Evolutionary conservation across 2,888 invertebrate genomes (phyloP), one percentile per base, ranked within the genome.

Genomic region (Chydorus sphaericus): DNA sequence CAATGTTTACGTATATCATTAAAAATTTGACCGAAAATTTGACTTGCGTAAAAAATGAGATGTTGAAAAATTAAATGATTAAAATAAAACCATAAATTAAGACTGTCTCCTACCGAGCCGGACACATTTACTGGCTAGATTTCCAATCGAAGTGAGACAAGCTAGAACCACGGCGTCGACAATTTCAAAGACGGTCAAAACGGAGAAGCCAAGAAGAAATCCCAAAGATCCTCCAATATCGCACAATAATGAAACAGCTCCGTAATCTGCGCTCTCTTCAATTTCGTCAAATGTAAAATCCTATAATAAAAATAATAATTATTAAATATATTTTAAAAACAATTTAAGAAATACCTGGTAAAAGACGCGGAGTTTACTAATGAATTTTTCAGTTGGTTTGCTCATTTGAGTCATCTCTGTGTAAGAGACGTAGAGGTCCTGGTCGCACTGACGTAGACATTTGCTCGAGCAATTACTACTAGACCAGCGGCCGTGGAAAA

Each of bases 401-500:
- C n/a, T n/a, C 29, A 49, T 55, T 28, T 44, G 36, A n/a, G 60
- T 58, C 5, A 59, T 60, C 30, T 62, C 62, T 4, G 58, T 57
- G 31, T 51, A 61, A 7, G 58, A 50, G 7, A 60, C 55, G 50
- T 61, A 62, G n/a, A 60, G 49, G 23, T 59, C 58, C 48, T 62
- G 58, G 28, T 58, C 55, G 55, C 62, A 62, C 51, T 59, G 59
- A 29, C 59, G 59, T 29, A 53, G 33, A 36, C 62, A 62, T 6
- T 44, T 23, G n/a, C 20, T 50, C 51, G 61, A 62, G n/a, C 56
- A 48, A 48, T 55, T 57, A n/a, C n/a, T n/a, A 31, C 56, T 58
- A 5, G 58, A 50, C 62, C 62, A 62, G 4, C 57, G 56, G 29
- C 62, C 62, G 36, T 39, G 55, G 51, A 62, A 60, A 4, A 62